Percentiles rank a stretch among this genome's conserved stretches.
phyloP scores from a whole-genome alignment of 2,797 vertebrate species.

The Synanceia verrucosa region DNA sequence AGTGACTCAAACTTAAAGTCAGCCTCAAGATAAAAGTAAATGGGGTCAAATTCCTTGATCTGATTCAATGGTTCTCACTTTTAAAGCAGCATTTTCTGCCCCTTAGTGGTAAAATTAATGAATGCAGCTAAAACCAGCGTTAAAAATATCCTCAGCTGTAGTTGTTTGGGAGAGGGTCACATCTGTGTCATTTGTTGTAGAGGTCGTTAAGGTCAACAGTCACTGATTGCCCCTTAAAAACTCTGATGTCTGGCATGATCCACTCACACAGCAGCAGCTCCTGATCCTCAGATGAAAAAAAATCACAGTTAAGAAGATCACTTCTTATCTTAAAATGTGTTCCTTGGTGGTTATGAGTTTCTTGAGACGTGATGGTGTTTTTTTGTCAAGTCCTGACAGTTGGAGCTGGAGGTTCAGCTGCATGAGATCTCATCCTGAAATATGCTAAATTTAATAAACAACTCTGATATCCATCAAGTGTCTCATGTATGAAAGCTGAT shows the following conservation, averaged over 20 bases:
- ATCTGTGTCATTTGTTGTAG: background rate
- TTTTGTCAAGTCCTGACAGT: background rate
- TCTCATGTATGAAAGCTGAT: background rate
- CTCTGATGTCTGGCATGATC: background rate
- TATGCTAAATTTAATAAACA: background rate
- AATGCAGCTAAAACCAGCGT: background rate
- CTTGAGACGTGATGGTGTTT: background rate
- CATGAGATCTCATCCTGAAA: background rate
- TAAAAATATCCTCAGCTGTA: background rate
- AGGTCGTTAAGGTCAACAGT: background rate
- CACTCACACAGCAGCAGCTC: conserved; percentile 29
- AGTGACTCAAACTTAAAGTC: too few species aligned
- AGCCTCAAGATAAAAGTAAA: background rate
- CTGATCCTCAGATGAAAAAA: background rate
- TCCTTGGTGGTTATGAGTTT: background rate
- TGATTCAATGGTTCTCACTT: background rate
- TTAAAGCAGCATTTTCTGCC: background rate
- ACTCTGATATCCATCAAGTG: background rate
- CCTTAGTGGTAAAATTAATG: background rate
- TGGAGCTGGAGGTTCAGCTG: background rate
- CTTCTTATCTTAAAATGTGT: too few species aligned
- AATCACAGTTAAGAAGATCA: too few species aligned
- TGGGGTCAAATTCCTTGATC: background rate
- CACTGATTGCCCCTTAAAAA: conserved; percentile 10
- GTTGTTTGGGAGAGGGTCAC: background rate